phyloP scores from a whole-genome alignment of 2,113 vertebrate genomes.

The Acanthochromis polyacanthus region DNA sequence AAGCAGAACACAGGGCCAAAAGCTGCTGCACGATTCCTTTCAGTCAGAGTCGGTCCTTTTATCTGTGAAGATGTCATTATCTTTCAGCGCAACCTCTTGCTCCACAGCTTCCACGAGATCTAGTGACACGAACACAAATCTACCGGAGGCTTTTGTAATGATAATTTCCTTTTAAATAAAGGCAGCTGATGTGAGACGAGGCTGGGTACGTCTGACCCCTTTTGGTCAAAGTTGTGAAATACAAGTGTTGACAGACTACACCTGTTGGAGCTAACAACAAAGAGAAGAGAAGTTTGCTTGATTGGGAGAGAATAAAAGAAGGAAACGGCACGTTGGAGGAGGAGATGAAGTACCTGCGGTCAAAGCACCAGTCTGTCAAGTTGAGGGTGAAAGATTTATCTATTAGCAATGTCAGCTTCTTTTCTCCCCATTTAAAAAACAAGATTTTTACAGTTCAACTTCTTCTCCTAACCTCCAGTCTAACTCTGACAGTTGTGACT shows the following conservation, averaged over 20 bases:
- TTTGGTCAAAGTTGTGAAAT: constrained; percentile 58
- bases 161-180: background rate
- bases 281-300: background rate
- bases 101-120: constrained; percentile 1
- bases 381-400: constrained; percentile 9
- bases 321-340: background rate
- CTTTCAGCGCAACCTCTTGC: constrained; percentile 1
- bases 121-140: background rate
- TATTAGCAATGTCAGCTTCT: constrained; percentile 20
- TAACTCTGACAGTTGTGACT: constrained; percentile 2
- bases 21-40: constrained; percentile 33
- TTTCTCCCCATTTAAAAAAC: background rate
- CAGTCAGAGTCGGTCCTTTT: constrained; percentile 8
- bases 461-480: background rate
- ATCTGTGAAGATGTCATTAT: background rate
- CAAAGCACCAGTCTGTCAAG: constrained; percentile 17
- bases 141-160: background rate
- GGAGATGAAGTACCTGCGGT: constrained; percentile 8
- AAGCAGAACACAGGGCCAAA: constrained; percentile 31
- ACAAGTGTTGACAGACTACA: background rate
- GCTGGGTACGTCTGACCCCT: constrained; percentile 58
- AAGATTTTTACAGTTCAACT: constrained; percentile 8
- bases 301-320: background rate
- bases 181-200: background rate
- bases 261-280: background rate